Base-by-base conservation (phyloP, 2,797 vertebrate genomes). In the Danionella dracula region DNA sequence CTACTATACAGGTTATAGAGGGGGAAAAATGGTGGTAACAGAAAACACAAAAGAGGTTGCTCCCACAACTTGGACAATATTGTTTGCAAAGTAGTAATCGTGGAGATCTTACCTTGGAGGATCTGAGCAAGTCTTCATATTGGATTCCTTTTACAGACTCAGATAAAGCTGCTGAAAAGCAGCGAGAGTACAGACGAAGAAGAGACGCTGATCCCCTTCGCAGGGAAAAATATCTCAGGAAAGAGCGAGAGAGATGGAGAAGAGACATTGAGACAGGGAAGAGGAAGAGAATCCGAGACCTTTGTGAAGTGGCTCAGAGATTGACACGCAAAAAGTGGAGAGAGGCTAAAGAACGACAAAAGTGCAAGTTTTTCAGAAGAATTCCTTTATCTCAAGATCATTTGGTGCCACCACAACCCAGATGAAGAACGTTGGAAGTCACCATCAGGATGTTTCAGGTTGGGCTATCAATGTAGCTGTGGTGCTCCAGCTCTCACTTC, bases 81-180 rank as follows among this genome's bases (percentile, higher is more conserved):
- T 27, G 23, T 27, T 27, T 27, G n/a, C 23, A 27, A 27, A 27
- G 23, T 6, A 3, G 23, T n/a, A n/a, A n/a, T 6, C 6, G 23
- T 27, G 23, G 6, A 27, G 6, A 27, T 3, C 23, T 27, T 27
- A 6, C 3, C 23, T 32, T 21, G 63, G 32, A 63, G 60, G 41
- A 46, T 50, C 50, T 65, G 62, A 65, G 62, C 41, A 55, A 38
- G 41, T 66, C 63, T 46, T 56, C 63, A 37, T 56, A 66, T 56
- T 66, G 63, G 51, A 66, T 56, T 66, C 63, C 63, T 66, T 66
- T 66, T 66, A 37, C 63, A 66, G 63, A 66, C 63, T 29, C 51
- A 17, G 41, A 55, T 35, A 29, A 50, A 55, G 56, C 50, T 42
- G 54, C 55, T 44, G 55, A 64, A 29, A 64, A 21, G 51, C 55